Evolutionary conservation across 2,797 vertebrate species (phyloP).

Genomic region (Arrhamphus sclerolepis): DNA sequence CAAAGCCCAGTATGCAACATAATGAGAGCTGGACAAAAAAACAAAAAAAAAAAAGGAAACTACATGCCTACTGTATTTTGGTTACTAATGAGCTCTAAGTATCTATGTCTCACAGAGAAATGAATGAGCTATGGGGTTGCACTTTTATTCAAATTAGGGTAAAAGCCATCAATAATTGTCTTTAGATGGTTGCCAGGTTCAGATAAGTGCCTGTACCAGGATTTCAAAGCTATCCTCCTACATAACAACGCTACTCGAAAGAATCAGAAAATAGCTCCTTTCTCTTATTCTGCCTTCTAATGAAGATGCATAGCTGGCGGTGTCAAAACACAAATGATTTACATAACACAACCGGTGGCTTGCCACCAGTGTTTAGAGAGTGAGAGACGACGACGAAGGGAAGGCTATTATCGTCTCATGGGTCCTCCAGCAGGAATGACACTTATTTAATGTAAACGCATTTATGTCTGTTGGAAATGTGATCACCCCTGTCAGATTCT

Average conservation of each 20-base stretch:
- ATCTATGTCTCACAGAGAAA: slow-evolving; percentile 46
- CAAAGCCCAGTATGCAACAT: slow-evolving; percentile 56
- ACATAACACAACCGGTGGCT: slow-evolving; percentile 67
- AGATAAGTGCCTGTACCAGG: slow-evolving; percentile 60
- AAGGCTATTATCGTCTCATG: slow-evolving; percentile 38
- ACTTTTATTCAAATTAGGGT: slow-evolving; percentile 58
- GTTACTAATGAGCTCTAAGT: slow-evolving; percentile 67
- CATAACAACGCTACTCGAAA: slow-evolving; percentile 62
- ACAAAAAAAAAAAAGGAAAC: slow-evolving; percentile 53
- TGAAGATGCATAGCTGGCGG: slow-evolving; percentile 78
- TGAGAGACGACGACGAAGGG: slow-evolving; percentile 18
- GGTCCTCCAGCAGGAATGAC: slow-evolving; percentile 41
- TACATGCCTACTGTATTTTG: slow-evolving; percentile 28
- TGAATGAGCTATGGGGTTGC: slow-evolving; percentile 27
- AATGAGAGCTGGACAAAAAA: slow-evolving; percentile 57
- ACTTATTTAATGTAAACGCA: slow-evolving; percentile 44
- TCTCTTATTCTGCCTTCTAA: slow-evolving; percentile 69
- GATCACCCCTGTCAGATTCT: slow-evolving; percentile 47
- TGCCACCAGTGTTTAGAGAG: slow-evolving; percentile 38
- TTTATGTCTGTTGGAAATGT: slow-evolving; percentile 38
- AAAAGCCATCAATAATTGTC: slow-evolving; percentile 73
- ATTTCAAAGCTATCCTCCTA: slow-evolving; percentile 54
- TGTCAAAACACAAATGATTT: slow-evolving; percentile 77
- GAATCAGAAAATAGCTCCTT: slow-evolving; percentile 68
- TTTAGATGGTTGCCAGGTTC: slow-evolving; percentile 60